Base-by-base conservation (phyloP, 2,113 vertebrate genomes). In the Theristicus caerulescens region DNA sequence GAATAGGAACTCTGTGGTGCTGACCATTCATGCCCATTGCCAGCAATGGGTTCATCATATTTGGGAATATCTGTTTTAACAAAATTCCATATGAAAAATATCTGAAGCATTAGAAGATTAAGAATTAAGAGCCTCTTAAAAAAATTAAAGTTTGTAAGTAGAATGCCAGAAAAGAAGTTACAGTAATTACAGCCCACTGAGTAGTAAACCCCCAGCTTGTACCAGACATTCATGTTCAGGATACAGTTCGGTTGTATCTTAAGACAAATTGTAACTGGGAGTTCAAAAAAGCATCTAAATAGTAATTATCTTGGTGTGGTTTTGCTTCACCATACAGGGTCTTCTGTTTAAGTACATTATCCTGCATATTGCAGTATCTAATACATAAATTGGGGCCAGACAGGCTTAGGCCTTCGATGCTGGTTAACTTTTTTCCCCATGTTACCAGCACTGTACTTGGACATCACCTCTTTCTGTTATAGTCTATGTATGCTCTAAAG, bases 81-180 rank as follows among this genome's bases (percentile, higher is more conserved):
- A 95, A 97, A 97, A 98, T 87, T 96, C 91, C 72, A 13, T 92
- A 95, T 65, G 91, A 95, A 97, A 94, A 81, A 95, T 94, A 97
- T 79, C 74, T 84, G 76, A 96, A 96, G 57, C n/a, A 61, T 77
- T 88, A 78, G 57, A 90, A 96, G 88, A 95, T 74, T 72, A 86
- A 54, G 59, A 91, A 95, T 93, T 88, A 93, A 85, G 71, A 96
- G 72, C 55, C 72, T 96, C 90, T 87, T 82, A 71, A 64, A 77
- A 93, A 96, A 87, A 93, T 47, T 31, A 69, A 94, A 72, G 27
- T 90, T 95, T 86, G 8, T 72, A 93, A 95, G 57, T 67, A 97
- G 95, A 71, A 97, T 86, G 88, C 62, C 76, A 89, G 93, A 15
- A 82, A 79, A 90, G 62, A 96, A 96, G 90, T 86, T 91, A 95